Evolutionary conservation across 2,113 vertebrate genomes (phyloP).

Genomic region (Cromileptes altivelis): DNA sequence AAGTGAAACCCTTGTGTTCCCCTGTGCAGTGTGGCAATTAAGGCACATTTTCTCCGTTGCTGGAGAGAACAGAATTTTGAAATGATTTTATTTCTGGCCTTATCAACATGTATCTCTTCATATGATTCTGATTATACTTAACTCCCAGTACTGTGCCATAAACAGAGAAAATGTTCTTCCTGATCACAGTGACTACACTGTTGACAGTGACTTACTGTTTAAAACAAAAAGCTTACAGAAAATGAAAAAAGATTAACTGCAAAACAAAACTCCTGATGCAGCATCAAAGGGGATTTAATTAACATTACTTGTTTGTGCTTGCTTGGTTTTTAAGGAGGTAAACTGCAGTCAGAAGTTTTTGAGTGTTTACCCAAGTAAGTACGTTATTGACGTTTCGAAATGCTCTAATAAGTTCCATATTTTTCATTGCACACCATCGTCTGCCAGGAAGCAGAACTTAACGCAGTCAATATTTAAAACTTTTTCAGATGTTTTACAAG

Average conservation of each 20-base stretch:
- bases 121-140: background rate
- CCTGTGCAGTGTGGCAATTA: background rate
- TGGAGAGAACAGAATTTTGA: background rate
- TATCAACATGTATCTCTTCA: background rate
- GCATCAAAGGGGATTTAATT: background rate
- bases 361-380: background rate
- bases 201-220: background rate
- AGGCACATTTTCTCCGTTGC: background rate
- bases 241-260: background rate
- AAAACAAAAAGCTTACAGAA: slow-evolving; percentile 13
- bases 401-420: slow-evolving; percentile 3
- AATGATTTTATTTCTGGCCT: background rate
- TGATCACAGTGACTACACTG: too few relatives aligned
- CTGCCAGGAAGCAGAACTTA: slow-evolving; percentile 48
- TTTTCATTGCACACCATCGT: background rate
- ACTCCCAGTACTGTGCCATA: background rate
- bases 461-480: too few relatives aligned
- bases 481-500: too few relatives aligned
- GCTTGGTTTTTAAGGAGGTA: background rate
- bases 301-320: background rate
- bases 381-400: slow-evolving; percentile 29
- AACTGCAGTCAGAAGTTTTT: background rate
- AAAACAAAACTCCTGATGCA: slow-evolving; percentile 5
- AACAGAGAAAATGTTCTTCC: background rate
- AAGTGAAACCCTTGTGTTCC: background rate